Evolutionary conservation across 2,888 invertebrate species (phyloP).

Genomic region (Drosophila infuscata): DNA sequence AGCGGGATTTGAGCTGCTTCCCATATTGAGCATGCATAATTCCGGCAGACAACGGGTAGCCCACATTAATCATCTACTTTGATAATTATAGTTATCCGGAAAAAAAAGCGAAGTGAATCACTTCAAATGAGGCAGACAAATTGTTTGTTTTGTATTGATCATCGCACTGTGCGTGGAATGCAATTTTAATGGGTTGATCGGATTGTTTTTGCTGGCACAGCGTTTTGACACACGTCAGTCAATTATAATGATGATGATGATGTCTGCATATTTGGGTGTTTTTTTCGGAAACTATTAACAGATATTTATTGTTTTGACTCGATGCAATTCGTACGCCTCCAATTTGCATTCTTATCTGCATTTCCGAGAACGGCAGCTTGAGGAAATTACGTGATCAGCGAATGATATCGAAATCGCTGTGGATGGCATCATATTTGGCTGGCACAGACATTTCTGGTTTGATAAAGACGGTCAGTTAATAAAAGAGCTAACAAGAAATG

Average conservation of each 20-base stretch:
- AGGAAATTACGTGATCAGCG: constrained; percentile 65
- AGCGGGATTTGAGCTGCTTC: constrained; percentile 39
- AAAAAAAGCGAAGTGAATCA: constrained; percentile 43
- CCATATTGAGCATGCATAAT: constrained; percentile 23
- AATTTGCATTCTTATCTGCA: constrained; percentile 48
- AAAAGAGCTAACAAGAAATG: constrained; percentile 33
- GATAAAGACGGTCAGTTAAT: constrained; percentile 53
- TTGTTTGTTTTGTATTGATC: constrained; percentile 16
- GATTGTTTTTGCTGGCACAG: constrained; percentile 11
- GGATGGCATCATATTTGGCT: constrained; percentile 51
- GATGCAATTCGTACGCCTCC: constrained; percentile 37
- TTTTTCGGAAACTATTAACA: constrained; percentile 24
- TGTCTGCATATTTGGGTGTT: constrained; percentile 21
- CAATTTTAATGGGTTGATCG: constrained; percentile 18
- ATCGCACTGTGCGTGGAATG: constrained; percentile 40
- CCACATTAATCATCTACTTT: constrained; percentile 50
- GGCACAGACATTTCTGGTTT: constrained; percentile 65
- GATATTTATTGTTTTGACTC: constrained; percentile 32
- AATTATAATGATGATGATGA: constrained; percentile 10
- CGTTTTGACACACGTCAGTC: constrained; percentile 32
- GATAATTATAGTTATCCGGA: constrained; percentile 35
- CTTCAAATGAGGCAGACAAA: constrained; percentile 35
- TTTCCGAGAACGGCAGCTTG: constrained; percentile 60
- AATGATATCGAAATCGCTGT: constrained; percentile 44
- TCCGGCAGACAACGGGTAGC: constrained; percentile 23